A percentile compares a stretch with the other conserved stretches of the same genome.
These are phyloP conservation scores for Pseudococcus viburni DNA, from an alignment of 2,888 invertebrate species.

Conservation along the genomic window DNA sequence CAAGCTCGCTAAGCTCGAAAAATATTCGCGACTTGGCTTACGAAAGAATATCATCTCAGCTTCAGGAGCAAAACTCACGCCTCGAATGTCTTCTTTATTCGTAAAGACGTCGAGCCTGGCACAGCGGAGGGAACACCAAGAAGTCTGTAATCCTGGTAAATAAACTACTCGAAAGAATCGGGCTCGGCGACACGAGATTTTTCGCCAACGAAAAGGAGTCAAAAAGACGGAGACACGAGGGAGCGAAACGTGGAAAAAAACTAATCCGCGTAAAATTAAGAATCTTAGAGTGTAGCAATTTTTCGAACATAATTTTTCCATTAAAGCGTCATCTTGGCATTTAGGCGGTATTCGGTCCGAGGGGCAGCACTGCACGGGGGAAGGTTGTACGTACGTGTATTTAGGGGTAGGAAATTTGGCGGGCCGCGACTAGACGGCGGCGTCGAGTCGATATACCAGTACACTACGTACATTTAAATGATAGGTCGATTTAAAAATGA, in stretches of 20 bases:
- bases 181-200: slow-evolving; percentile 12
- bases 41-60: background rate
- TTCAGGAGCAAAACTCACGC: background rate
- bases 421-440: slow-evolving; percentile 12
- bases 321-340: slow-evolving; percentile 7
- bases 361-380: background rate
- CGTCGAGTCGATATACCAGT: background rate
- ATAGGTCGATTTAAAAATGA: slow-evolving; percentile 31
- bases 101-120: background rate
- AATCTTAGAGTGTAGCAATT: slow-evolving; percentile 21
- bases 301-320: slow-evolving; percentile 39
- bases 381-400: background rate
- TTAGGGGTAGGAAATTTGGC: background rate
- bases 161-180: too few relatives aligned
- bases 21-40: background rate
- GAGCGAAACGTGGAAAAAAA: background rate
- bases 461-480: slow-evolving; percentile 17
- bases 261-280: slow-evolving; percentile 42
- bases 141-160: background rate
- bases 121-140: background rate
- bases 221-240: background rate
- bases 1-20: background rate
- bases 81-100: background rate
- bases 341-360: background rate
- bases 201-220: background rate